A percentile compares a stretch with the other conserved stretches of the same genome.
phyloP scores from a whole-genome alignment of 2,888 invertebrate genomes.

The Tinea trinotella region DNA sequence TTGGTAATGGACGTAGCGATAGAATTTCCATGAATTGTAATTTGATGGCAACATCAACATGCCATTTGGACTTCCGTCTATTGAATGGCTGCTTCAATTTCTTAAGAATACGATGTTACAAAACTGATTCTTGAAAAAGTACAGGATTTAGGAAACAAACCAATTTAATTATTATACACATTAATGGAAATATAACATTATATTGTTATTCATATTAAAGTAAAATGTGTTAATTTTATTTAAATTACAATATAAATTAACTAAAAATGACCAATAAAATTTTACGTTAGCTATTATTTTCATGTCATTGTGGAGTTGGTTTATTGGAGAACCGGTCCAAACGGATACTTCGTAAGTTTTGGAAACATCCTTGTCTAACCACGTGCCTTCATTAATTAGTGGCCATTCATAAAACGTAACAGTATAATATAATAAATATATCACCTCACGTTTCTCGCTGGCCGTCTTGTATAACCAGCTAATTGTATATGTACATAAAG shows the following conservation, averaged over 20 bases:
- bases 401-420: constrained; percentile 10
- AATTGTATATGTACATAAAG: constrained; percentile 9
- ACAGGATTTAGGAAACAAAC: not conserved
- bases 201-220: not conserved
- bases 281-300: not conserved
- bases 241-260: not conserved
- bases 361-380: not conserved
- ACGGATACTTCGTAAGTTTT: not conserved
- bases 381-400: constrained; percentile 8
- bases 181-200: not conserved
- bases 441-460: constrained; percentile 10
- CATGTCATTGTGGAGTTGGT: not conserved
- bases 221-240: not conserved
- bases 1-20: constrained; percentile 11
- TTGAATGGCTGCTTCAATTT: constrained; percentile 14
- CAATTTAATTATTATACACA: not conserved
- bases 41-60: constrained; percentile 16
- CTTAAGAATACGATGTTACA: not conserved
- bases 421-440: constrained; percentile 13
- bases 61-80: constrained; percentile 11
- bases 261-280: not conserved
- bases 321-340: not conserved
- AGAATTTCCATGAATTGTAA: constrained; percentile 11
- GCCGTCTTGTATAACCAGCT: constrained; percentile 8
- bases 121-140: not conserved